These are phyloP conservation scores for Hyla sarda DNA, from an alignment of 2,113 vertebrate genomes.

Conservation along the genomic window DNA sequence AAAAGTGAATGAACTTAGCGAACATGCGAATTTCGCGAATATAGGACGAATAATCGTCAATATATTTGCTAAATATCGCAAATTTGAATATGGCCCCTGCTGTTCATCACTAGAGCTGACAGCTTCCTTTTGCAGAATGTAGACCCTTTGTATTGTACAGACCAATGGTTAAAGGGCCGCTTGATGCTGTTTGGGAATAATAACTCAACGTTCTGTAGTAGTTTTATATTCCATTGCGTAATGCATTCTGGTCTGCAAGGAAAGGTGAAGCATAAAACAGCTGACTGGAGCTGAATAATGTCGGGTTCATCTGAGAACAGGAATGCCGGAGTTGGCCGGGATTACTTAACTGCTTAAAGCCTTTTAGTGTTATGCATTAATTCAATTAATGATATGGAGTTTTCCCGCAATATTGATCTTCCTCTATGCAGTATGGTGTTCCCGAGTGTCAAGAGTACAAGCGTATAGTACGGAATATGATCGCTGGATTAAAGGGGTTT, in stretches of 20 bases:
- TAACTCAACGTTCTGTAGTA: background rate
- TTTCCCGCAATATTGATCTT: background rate
- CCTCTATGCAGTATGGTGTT: background rate
- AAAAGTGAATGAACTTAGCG: no score
- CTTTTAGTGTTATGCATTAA: slow-evolving; percentile 4
- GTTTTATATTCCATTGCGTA: background rate
- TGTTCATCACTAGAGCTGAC: no score
- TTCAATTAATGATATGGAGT: slow-evolving; percentile 1
- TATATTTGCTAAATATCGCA: no score
- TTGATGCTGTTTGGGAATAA: background rate
- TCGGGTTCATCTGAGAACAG: background rate
- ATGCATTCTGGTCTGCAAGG: background rate
- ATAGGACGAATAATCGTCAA: no score
- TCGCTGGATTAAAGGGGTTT: background rate
- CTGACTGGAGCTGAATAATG: background rate
- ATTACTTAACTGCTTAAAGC: slow-evolving; percentile 20
- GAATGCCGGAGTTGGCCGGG: background rate
- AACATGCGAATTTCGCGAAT: no score
- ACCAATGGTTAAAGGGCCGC: no score
- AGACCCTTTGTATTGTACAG: no score
- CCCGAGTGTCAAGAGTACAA: background rate
- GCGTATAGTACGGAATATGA: no score
- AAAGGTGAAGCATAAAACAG: background rate
- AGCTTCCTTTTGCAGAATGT: no score
- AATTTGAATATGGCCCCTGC: no score